phyloP scores from a whole-genome alignment of 2,113 vertebrate genomes.

The Eonycteris spelaea region DNA sequence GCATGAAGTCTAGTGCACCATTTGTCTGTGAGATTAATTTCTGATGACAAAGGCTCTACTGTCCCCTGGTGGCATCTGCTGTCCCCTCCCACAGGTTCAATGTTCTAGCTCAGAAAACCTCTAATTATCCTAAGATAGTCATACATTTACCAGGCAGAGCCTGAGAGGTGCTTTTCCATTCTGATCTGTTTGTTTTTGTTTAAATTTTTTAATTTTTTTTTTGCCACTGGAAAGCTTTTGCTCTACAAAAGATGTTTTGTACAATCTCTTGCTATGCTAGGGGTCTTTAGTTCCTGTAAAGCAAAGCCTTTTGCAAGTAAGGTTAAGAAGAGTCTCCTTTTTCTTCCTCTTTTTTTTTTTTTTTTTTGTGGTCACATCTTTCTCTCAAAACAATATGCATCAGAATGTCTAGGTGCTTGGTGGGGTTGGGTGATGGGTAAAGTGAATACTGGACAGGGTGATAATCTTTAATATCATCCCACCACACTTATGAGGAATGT shows the following conservation, averaged over 20 bases:
- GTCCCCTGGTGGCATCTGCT: constrained; percentile 40
- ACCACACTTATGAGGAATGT: background rate
- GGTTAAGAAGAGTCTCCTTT: background rate
- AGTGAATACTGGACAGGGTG: background rate
- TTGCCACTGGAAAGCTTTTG: background rate
- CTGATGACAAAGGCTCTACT: background rate
- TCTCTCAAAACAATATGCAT: background rate
- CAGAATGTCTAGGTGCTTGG: background rate
- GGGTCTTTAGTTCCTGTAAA: background rate
- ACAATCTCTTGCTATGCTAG: background rate
- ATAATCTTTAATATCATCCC: background rate
- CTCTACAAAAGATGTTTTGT: background rate
- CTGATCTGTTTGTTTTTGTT: background rate
- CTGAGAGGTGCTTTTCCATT: background rate
- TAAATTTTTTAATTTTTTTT: background rate
- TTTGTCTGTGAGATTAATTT: background rate
- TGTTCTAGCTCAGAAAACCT: background rate
- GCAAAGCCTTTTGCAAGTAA: background rate
- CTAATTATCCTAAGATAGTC: background rate
- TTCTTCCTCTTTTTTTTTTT: background rate
- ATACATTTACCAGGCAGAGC: background rate
- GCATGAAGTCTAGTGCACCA: background rate
- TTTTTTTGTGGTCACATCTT: background rate
- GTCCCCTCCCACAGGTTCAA: background rate
- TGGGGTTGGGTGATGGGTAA: background rate